Evolutionary conservation across 2,797 vertebrate genomes (phyloP).

Genomic region (Adrianichthys oophorus): DNA sequence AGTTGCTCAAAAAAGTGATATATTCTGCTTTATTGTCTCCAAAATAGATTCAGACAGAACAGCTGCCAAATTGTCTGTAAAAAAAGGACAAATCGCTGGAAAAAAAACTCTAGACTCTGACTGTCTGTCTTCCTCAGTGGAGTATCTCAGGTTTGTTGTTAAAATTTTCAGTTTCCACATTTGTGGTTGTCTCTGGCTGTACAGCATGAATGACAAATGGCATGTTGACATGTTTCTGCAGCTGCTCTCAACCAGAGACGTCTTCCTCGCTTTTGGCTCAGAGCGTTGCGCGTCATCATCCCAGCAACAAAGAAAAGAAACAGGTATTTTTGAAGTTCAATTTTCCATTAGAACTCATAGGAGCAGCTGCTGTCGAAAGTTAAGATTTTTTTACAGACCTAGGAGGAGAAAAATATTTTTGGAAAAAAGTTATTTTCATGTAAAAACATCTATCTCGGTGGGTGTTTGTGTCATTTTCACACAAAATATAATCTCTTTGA

Average conservation of each 20-base stretch:
- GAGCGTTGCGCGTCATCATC: constrained; percentile 20
- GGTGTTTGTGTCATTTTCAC: no score
- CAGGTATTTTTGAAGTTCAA: constrained; percentile 37
- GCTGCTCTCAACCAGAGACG: constrained; percentile 37
- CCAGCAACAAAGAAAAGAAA: constrained; percentile 48
- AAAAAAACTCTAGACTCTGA: constrained; percentile 33
- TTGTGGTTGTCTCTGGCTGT: neutral
- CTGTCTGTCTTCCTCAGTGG: constrained; percentile 18
- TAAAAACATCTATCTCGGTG: no score
- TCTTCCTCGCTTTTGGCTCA: constrained; percentile 45
- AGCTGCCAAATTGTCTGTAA: constrained; percentile 26
- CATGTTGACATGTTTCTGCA: constrained; percentile 19
- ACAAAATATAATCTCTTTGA: no score
- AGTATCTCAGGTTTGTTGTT: constrained; percentile 49
- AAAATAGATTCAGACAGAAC: constrained; percentile 26
- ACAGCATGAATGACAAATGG: neutral
- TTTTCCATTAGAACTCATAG: neutral
- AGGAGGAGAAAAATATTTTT: no score
- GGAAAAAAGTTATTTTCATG: no score
- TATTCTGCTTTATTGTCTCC: constrained; percentile 4
- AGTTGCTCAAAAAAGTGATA: neutral
- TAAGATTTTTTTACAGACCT: no score
- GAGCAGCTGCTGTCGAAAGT: neutral
- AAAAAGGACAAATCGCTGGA: constrained; percentile 38
- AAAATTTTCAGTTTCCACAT: neutral